Evolutionary conservation across 1,140 invertebrate genomes (phyloP), one percentile per base, ranked within the genome.

Genomic region (Drepana arcuata): DNA sequence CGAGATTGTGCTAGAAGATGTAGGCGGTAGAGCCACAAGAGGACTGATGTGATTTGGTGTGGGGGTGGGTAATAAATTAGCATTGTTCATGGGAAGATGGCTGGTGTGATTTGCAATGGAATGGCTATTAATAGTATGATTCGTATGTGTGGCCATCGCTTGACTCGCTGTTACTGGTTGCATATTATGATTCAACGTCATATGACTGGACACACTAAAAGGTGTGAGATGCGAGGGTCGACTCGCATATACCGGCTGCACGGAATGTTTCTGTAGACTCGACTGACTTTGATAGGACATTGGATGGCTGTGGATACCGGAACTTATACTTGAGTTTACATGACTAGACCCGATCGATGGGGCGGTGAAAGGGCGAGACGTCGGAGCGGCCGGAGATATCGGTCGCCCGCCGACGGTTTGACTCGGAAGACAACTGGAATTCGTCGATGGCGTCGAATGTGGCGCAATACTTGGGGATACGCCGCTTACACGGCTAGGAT

Each of bases 401-500:
- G 73, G 64, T 32, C 69, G 68, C 29, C 59, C 59, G 33, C 64
- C 37, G 14, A 60, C 31, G 27, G 61, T 52, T 39, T 73, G 72
- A 59, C 57, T 75, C 41, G 75, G 72, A 65, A 77, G 75, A 75
- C 69, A 65, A 49, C 39, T 67, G 18, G 75, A 51, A 29, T 56
- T 63, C n/a, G 72, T 48, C 31, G 69, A 49, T 14, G 72, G 58
- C 27, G 65, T 62, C 34, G 59, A 77, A 16, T 81, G 84, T 2
- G 85, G 74, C 24, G 85, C 68, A 16, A 84, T 75, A 45, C 83
- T 84, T 21, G 80, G 86, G n/a, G 86, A 84, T 12, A 67, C 58
- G 71, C 85, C 48, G 75, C 83, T 41, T 79, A 84, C 38, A 75
- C 81, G 33, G 83, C 73, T 57, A 60, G 86, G 57, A 79, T 77